Evolutionary conservation across 2,797 vertebrate species (phyloP).

Genomic region (Mormyrops attenuatus): DNA sequence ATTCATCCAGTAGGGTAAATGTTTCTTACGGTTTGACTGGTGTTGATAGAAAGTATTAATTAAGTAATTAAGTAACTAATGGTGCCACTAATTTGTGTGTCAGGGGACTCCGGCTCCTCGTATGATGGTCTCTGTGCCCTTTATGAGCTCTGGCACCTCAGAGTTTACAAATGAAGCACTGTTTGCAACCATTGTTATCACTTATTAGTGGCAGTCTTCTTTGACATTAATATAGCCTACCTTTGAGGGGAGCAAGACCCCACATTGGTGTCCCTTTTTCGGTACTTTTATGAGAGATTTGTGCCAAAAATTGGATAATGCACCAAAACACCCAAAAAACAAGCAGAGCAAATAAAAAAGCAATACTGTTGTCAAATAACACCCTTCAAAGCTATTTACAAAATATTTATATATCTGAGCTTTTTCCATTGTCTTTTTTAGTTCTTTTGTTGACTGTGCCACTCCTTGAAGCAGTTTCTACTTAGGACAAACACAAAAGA

Average conservation of each 20-base stretch:
- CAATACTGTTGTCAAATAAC: not conserved
- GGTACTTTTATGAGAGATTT: too few species aligned
- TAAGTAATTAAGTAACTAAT: not conserved
- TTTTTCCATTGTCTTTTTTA: not conserved
- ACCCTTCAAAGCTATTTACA: not conserved
- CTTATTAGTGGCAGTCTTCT: not conserved
- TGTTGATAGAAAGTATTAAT: not conserved
- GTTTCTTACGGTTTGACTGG: not conserved
- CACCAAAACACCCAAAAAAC: too few species aligned
- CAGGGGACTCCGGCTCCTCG: not conserved
- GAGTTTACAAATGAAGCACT: too few species aligned
- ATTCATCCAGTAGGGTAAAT: not conserved
- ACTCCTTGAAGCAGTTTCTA: not conserved
- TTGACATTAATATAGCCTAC: not conserved
- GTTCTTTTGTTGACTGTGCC: not conserved
- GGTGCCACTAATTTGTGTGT: not conserved
- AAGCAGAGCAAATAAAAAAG: not conserved
- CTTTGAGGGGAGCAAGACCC: not conserved
- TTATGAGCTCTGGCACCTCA: not conserved
- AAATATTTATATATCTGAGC: not conserved
- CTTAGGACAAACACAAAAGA: not conserved
- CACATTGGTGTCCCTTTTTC: not conserved
- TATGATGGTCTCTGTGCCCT: not conserved
- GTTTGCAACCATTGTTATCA: not conserved
- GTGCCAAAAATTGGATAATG: too few species aligned